Evolutionary conservation across 35 echinoderm and acorn worm genomes (phyloP).

Genomic region (Chiridota heheva): DNA sequence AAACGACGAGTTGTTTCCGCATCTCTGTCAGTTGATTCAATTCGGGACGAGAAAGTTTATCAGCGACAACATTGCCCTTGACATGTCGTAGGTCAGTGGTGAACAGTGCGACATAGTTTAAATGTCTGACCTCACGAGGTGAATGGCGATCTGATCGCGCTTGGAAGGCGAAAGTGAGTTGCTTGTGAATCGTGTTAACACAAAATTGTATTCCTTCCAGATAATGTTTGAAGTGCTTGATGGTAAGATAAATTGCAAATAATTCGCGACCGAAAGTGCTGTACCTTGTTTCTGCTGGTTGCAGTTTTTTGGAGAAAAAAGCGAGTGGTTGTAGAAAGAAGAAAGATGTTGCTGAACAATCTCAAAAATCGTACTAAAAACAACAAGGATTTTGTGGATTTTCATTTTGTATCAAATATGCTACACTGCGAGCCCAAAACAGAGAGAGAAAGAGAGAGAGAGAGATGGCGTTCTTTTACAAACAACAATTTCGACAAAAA

Average conservation of each 20-base stretch:
- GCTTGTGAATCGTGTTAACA: slow-evolving; percentile 10
- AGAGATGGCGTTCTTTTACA: no score
- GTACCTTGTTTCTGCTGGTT: slow-evolving; percentile 49
- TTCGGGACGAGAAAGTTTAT: background rate
- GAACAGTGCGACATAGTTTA: slow-evolving; percentile 1
- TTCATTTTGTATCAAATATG: no score
- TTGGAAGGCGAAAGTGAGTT: background rate
- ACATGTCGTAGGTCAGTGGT: slow-evolving; percentile 1
- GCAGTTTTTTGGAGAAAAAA: slow-evolving; percentile 46
- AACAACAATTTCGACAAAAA: no score
- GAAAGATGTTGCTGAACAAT: no score
- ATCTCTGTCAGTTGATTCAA: no score
- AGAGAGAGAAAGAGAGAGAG: no score
- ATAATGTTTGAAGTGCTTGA: slow-evolving; percentile 20
- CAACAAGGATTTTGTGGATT: no score
- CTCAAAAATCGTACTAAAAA: no score
- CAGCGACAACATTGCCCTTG: slow-evolving; percentile 1
- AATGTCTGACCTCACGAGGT: background rate
- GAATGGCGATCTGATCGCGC: background rate
- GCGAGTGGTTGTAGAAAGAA: slow-evolving; percentile 56
- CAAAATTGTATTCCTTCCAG: slow-evolving; percentile 5
- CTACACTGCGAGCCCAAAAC: no score
- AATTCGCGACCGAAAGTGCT: slow-evolving; percentile 50
- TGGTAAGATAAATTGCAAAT: slow-evolving; percentile 26
- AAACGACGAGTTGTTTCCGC: no score